A percentile compares a stretch with the other conserved stretches of the same genome.
Conservation (phyloP, 2,113 vertebrate genomes). For the Noctilio leporinus region DNA sequence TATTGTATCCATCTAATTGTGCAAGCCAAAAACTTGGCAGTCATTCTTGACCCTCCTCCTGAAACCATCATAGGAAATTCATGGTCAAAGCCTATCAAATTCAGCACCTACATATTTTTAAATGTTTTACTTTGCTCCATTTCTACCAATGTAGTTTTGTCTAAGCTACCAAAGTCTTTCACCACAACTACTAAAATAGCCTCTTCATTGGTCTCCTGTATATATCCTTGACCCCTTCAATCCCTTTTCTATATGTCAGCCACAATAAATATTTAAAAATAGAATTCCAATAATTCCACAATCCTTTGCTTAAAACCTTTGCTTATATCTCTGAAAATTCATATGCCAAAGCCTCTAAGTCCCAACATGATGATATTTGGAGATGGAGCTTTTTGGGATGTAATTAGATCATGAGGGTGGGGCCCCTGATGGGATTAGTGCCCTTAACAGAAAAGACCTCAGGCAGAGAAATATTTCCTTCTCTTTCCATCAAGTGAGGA, state of each 20-base stretch:
- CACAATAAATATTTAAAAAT: background rate
- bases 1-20: background rate
- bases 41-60: background rate
- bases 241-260: background rate
- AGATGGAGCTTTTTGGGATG: background rate
- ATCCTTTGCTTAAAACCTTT: constrained; percentile 2
- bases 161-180: background rate
- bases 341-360: background rate
- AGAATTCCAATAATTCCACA: background rate
- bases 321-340: background rate
- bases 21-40: background rate
- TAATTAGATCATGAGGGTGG: background rate
- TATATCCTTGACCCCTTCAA: background rate
- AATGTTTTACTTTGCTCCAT: background rate
- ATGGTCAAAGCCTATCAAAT: background rate
- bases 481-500: background rate
- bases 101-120: background rate
- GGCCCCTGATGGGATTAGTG: background rate
- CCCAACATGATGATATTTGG: background rate
- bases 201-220: background rate
- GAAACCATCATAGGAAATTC: background rate
- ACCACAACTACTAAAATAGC: background rate
- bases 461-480: background rate
- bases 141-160: background rate
- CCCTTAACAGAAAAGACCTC: background rate